Percentiles rank a stretch among this genome's conserved stretches.
Evolutionary conservation across 2,888 invertebrate genomes (phyloP).

Genomic region (Bombylius major): DNA sequence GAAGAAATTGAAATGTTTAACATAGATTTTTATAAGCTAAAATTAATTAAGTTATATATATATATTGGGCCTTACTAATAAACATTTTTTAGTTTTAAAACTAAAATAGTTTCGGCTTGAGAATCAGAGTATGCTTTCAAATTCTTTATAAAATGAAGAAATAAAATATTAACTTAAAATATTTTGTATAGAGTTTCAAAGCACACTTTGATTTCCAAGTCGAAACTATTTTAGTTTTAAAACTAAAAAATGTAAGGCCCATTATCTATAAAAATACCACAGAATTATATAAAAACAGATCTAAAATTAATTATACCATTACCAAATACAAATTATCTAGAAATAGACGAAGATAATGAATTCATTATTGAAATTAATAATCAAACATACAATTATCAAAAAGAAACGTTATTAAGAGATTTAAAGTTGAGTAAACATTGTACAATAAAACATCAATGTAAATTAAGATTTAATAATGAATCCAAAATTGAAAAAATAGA

Average conservation of each 20-base stretch:
- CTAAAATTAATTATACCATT: conserved; percentile 4
- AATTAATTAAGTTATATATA: neutral
- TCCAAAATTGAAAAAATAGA: too few relatives aligned
- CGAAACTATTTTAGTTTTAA: too few relatives aligned
- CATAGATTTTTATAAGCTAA: conserved; percentile 1
- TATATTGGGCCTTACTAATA: too few relatives aligned
- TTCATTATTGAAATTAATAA: conserved; percentile 1
- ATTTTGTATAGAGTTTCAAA: too few relatives aligned
- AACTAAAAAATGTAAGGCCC: too few relatives aligned
- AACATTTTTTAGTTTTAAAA: too few relatives aligned
- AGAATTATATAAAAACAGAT: conserved; percentile 3
- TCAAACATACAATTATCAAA: neutral
- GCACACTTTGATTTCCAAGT: too few relatives aligned
- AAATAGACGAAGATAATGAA: conserved; percentile 1
- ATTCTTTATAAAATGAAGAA: too few relatives aligned
- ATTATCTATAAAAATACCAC: conserved; percentile 6
- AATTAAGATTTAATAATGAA: neutral
- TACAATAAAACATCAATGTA: conserved; percentile 1
- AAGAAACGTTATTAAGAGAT: neutral
- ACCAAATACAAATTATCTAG: conserved; percentile 1
- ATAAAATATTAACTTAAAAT: too few relatives aligned
- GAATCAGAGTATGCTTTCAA: too few relatives aligned
- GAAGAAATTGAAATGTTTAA: conserved; percentile 3
- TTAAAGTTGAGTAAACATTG: conserved; percentile 5
- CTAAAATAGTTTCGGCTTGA: too few relatives aligned